Evolutionary conservation across 2,797 vertebrate species (phyloP), one percentile per base, ranked within the genome.

Genomic region (Crocidura indochinensis): DNA sequence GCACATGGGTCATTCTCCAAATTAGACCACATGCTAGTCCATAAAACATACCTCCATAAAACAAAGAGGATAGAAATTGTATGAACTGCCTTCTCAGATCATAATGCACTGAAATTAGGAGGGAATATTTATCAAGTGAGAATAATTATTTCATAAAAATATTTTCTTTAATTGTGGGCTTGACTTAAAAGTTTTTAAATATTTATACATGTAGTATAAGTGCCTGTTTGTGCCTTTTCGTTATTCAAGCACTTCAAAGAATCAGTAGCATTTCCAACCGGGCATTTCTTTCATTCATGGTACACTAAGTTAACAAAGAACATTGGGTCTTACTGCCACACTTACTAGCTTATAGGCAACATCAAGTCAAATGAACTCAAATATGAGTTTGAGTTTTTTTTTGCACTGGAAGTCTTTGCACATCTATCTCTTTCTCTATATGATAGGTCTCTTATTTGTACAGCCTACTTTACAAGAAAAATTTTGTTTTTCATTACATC

Each of bases 101-200:
- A 38, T 38, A 38, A 38, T 38, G 38, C 38, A 38, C 5, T 38
- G 38, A 38, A 38, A 10, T 51, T 78, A 60, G 72, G 29, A 83
- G 69, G 29, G 4, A 78, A 51, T 84, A 68, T 51, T 86, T 88
- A 46, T 71, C 44, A 91, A 88, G 80, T 49, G 72, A 31, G 79
- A 83, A 79, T 62, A 51, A 68, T 53, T 78, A 53, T 71, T 19
- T 78, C 29, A 44, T 69, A 46, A 27, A 92, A 46, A 24, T 38
- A n/a, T 49, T 82, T 81, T 20, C 19, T 24, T 49, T 29, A 22
- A 12, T 51, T 68, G 49, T 73, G 51, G 83, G 14, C 51, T 75
- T 79, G 44, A 71, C 6, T 53, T 69, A 69, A 60, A 73, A 89
- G 38, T n/a, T 88, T 77, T 75, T 44, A 79, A 60, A n/a, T 75